Evolutionary conservation across 2,797 vertebrate species (phyloP), one percentile per base, ranked within the genome.

Genomic region (Eurystomus glaucurus): DNA sequence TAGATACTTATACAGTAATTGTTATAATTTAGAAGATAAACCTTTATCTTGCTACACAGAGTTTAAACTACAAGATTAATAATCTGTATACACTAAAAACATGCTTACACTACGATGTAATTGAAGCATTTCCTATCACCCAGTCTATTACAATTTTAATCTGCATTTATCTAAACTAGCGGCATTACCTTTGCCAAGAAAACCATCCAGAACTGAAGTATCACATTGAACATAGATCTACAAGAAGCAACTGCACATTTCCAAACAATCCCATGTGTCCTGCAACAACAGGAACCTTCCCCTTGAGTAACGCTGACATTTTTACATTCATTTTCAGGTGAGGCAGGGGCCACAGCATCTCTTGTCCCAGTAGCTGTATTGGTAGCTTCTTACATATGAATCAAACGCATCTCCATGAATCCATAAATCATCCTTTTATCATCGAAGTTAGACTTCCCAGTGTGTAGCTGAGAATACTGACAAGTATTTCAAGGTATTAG

Each of bases 11-110:
- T 52, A 23, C 11, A 78, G 13, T 39, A 82, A 35, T 29, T 48
- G 16, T 45, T 51, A 28, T 16, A 75, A 62, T 68, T 91, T 37
- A 51, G 29, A 74, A 31, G 9, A 13, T 29, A 52, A 58, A 10
- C 22, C n/a, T 62, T 46, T 37, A 52, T 28, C 43, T 81, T 54
- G 41, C 46, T 70, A 51, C 57, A 81, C 29, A 1, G 71, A 80
- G 14, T 88, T 88, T 77, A 85, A 95, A 60, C 45, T 18, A 54
- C 45, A 83, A 82, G 46, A n/a, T 94, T 85, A 37, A n/a, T 83
- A 74, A 79, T 46, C 21, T 37, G 9, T 33, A 18, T 39, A 77
- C 19, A 18, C 41, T 77, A 71, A 61, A 60, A 69, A 41, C n/a
- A 71, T 0, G 0, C 21, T 69, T 61, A 68, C 8, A 52, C 25